Percentiles rank a stretch among this genome's conserved stretches.
Conservation (phyloP, 2,113 vertebrate species). For the Genyomyrus donnyi region DNA sequence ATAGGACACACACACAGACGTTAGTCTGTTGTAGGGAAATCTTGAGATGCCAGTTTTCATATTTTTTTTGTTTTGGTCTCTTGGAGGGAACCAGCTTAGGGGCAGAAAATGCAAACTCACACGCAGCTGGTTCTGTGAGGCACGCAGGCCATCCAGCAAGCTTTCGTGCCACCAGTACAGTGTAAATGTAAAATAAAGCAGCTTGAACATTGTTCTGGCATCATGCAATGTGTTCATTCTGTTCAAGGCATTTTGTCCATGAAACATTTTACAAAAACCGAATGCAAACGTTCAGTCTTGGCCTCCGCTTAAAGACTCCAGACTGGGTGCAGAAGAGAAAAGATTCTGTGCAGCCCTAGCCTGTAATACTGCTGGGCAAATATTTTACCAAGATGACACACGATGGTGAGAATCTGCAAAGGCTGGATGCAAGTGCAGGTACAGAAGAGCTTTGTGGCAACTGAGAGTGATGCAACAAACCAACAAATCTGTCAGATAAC, state of each 20-base stretch:
- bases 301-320: not conserved
- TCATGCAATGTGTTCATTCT: not conserved
- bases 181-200: not conserved
- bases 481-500: not conserved
- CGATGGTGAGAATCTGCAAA: not conserved
- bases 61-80: not conserved
- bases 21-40: not conserved
- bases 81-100: not conserved
- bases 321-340: not conserved
- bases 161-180: not conserved
- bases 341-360: not conserved
- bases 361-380: not conserved
- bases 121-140: not conserved
- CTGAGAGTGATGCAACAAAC: not conserved
- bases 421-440: not conserved
- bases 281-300: not conserved
- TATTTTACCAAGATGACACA: not conserved
- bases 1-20: not conserved
- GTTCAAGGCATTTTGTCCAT: not conserved
- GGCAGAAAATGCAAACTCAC: not conserved
- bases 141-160: not conserved
- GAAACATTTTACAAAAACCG: not conserved
- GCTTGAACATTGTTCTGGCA: not conserved
- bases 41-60: not conserved
- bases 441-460: not conserved